phyloP scores from a whole-genome alignment of 2,113 vertebrate genomes.

The Actenoides hombroni region DNA sequence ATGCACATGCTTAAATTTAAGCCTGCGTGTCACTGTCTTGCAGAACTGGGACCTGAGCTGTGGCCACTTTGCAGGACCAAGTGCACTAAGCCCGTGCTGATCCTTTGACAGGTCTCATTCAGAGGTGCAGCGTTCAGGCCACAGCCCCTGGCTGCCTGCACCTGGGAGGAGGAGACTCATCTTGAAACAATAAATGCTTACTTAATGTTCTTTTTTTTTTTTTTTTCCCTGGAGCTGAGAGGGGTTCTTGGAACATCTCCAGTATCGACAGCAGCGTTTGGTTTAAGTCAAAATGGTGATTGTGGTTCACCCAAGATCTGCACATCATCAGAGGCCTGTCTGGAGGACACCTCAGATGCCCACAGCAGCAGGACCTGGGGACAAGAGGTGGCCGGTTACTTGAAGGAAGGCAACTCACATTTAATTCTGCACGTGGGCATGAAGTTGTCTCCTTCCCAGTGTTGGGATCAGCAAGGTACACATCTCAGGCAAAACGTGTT shows the following conservation, averaged over 20 bases:
- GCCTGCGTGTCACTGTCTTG: neutral
- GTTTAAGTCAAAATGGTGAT: neutral
- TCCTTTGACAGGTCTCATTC: neutral
- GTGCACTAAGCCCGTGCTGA: neutral
- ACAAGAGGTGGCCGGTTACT: neutral
- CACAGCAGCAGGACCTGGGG: neutral
- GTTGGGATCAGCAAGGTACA: neutral
- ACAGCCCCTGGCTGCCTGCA: neutral
- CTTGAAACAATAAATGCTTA: neutral
- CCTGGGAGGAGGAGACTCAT: neutral
- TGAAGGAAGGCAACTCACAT: neutral
- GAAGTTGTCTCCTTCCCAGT: neutral
- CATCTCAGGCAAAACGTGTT: neutral
- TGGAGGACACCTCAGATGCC: accelerated
- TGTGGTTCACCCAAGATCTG: neutral
- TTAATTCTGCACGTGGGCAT: neutral
- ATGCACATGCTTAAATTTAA: neutral
- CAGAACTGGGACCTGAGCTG: neutral
- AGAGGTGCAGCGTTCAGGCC: neutral
- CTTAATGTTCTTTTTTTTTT: neutral
- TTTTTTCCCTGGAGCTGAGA: neutral
- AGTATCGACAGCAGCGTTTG: accelerated
- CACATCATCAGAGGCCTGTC: neutral
- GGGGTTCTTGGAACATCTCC: neutral
- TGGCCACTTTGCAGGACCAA: neutral